Conservation (phyloP, 2,888 invertebrate species). For the Andrena praecox region DNA sequence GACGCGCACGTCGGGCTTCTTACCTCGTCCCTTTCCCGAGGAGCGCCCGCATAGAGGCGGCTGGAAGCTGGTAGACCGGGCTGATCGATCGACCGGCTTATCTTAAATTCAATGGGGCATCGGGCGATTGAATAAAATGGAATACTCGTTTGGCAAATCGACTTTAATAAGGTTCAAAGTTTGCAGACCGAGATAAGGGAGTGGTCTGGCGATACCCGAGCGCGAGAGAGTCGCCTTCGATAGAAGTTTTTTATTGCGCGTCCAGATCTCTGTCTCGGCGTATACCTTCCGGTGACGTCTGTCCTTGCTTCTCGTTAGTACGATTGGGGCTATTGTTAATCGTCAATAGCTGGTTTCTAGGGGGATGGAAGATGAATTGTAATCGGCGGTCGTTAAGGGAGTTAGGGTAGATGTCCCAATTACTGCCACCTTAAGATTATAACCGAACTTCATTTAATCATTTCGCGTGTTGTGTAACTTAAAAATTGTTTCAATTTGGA, state of each 20-base stretch:
- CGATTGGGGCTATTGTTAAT: constrained; percentile 11
- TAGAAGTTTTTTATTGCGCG: constrained; percentile 37
- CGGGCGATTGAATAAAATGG: constrained; percentile 62
- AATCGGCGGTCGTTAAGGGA: background rate
- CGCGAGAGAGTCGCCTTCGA: constrained; percentile 14
- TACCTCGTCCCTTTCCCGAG: constrained; percentile 34
- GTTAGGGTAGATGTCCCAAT: too few species aligned
- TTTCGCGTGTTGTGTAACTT: too few species aligned
- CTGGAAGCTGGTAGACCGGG: background rate
- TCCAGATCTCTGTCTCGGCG: background rate
- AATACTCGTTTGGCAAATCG: constrained; percentile 55
- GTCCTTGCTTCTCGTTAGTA: background rate
- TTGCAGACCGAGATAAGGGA: constrained; percentile 51
- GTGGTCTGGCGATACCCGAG: constrained; percentile 40
- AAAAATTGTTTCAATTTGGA: too few species aligned
- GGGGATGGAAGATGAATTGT: background rate
- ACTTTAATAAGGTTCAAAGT: constrained; percentile 64
- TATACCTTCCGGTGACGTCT: background rate
- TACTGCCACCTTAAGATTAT: too few species aligned
- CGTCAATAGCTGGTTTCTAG: background rate
- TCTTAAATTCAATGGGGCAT: constrained; percentile 69
- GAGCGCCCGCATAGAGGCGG: background rate
- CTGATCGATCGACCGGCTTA: constrained; percentile 64
- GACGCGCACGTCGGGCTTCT: constrained; percentile 59
- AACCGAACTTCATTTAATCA: too few species aligned